Conservation (phyloP, 2,797 vertebrate genomes). For the Clarias platycephalus region DNA sequence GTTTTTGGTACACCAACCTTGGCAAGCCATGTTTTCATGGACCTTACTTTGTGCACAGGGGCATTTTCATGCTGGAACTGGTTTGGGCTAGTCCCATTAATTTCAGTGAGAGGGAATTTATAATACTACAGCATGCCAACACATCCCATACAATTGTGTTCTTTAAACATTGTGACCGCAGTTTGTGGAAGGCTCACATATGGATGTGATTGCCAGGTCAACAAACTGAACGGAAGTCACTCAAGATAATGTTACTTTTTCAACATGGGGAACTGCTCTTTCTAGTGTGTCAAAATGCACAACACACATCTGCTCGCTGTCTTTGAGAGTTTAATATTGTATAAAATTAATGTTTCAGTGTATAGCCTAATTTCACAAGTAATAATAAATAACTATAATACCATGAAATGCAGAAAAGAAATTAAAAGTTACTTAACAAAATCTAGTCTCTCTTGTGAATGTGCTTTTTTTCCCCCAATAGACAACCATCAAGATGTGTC, state of each 20-base stretch:
- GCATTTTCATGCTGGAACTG: background rate
- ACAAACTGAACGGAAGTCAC: background rate
- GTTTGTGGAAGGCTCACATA: background rate
- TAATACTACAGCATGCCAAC: background rate
- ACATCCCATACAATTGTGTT: background rate
- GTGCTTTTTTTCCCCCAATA: constrained; percentile 51
- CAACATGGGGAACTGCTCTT: background rate
- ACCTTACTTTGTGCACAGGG: background rate
- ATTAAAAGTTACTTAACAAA: background rate
- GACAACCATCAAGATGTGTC: constrained; percentile 70
- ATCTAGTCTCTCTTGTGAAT: background rate
- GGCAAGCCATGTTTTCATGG: background rate
- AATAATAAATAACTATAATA: background rate
- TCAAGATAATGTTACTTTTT: background rate
- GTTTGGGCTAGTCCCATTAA: background rate
- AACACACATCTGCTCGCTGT: background rate
- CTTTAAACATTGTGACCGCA: background rate
- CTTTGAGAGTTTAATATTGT: background rate
- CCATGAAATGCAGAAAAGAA: background rate
- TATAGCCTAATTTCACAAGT: background rate
- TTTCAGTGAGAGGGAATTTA: background rate
- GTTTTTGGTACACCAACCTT: background rate
- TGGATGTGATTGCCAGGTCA: background rate
- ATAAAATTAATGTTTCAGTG: background rate
- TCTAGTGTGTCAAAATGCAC: background rate